Percentiles rank a stretch among this genome's conserved stretches.
Conservation (phyloP, 2,113 vertebrate genomes). For the Eurystomus gularis region DNA sequence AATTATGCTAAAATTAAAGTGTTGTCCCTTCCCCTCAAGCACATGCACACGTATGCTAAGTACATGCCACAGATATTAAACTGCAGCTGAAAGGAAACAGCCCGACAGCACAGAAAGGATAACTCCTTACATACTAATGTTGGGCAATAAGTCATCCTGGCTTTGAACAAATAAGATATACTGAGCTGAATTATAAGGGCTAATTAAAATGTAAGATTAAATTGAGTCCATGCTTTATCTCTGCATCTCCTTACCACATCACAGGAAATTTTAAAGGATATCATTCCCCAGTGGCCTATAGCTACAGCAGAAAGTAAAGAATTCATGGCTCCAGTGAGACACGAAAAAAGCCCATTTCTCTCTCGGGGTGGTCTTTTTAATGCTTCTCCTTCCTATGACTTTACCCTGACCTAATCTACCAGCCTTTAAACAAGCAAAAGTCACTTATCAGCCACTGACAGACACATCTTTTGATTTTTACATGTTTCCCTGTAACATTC, state of each 20-base stretch:
- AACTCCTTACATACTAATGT: neutral
- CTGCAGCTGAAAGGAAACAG: neutral
- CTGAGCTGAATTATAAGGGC: neutral
- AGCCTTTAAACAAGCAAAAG: neutral
- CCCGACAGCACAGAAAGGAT: neutral
- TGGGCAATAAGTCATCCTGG: neutral
- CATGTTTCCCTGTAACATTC: neutral
- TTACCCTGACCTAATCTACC: neutral
- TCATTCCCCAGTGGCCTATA: neutral
- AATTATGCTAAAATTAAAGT: neutral
- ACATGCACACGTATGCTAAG: neutral
- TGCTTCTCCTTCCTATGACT: neutral
- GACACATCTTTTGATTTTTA: neutral
- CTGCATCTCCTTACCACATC: neutral
- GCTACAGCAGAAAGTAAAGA: neutral
- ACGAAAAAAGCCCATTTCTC: neutral
- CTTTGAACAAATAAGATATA: neutral
- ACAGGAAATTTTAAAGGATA: neutral
- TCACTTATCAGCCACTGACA: neutral
- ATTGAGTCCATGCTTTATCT: neutral
- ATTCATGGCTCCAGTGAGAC: neutral
- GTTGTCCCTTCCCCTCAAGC: neutral
- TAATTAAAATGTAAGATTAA: conserved; percentile 23
- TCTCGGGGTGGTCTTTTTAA: conserved; percentile 1
- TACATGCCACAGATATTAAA: neutral